Evolutionary conservation across 2,797 vertebrate genomes (phyloP).

Genomic region (Phyllotis vaccarum): DNA sequence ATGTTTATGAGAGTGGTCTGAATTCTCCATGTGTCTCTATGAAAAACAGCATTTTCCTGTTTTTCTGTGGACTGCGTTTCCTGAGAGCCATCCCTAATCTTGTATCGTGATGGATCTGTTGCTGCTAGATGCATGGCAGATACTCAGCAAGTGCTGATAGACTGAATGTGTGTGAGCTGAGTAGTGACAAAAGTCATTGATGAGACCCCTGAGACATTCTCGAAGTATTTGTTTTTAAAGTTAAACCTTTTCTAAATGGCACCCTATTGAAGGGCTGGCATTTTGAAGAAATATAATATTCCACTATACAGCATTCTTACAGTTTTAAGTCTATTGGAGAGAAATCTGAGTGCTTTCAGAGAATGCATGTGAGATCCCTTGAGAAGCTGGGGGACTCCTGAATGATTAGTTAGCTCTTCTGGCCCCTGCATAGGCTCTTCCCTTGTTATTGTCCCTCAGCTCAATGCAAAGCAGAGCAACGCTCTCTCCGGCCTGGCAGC

Average conservation of each 20-base stretch:
- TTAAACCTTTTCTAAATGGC: neutral
- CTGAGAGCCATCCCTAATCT: neutral
- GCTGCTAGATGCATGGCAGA: neutral
- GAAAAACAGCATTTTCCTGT: neutral
- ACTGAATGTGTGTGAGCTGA: neutral
- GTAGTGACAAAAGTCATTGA: neutral
- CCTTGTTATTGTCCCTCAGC: neutral
- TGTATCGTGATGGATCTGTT: neutral
- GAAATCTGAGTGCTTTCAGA: neutral
- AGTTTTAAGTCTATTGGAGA: neutral
- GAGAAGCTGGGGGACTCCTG: neutral
- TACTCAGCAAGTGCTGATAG: neutral
- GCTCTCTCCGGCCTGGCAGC: neutral
- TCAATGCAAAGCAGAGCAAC: neutral
- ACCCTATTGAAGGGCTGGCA: neutral
- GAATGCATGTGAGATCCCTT: neutral
- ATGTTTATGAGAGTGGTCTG: neutral
- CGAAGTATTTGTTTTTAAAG: neutral
- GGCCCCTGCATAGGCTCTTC: neutral
- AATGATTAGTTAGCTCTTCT: neutral
- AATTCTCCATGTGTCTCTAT: neutral
- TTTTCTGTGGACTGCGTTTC: neutral
- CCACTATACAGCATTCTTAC: neutral
- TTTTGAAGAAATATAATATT: neutral
- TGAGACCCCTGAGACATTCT: neutral